phyloP scores from a whole-genome alignment of 1,140 invertebrate species.

The Sitophilus oryzae region DNA sequence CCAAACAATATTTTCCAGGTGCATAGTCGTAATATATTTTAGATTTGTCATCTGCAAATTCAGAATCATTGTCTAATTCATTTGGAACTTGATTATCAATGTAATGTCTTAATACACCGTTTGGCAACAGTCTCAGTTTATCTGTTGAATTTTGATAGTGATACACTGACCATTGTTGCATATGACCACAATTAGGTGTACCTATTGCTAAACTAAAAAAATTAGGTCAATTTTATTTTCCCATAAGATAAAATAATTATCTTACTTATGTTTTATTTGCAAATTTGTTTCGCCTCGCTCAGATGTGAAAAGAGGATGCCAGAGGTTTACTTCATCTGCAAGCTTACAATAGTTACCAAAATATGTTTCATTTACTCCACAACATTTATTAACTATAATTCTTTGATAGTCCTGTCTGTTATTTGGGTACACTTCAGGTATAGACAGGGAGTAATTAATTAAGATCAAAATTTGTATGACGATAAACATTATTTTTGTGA shows the following conservation, averaged over 20 bases:
- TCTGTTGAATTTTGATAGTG: slow-evolving; percentile 55
- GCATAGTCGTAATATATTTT: slow-evolving; percentile 62
- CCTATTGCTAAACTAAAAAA: slow-evolving; percentile 54
- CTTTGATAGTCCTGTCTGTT: too few species aligned
- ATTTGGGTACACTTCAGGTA: slow-evolving; percentile 1
- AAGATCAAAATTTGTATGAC: neutral
- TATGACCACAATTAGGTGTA: slow-evolving; percentile 61
- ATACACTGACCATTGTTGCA: slow-evolving; percentile 66
- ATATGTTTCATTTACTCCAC: slow-evolving; percentile 63
- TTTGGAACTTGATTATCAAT: slow-evolving; percentile 49
- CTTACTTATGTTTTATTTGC: slow-evolving; percentile 44
- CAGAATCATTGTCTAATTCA: slow-evolving; percentile 44
- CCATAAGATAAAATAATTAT: neutral
- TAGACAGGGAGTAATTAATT: too few species aligned
- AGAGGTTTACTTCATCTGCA: slow-evolving; percentile 55
- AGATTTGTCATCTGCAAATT: slow-evolving; percentile 47
- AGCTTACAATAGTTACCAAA: slow-evolving; percentile 59
- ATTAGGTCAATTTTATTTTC: too few species aligned
- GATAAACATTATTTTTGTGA: neutral
- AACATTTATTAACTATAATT: slow-evolving; percentile 67
- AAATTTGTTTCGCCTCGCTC: slow-evolving; percentile 51
- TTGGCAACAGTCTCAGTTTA: slow-evolving; percentile 57
- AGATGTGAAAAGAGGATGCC: slow-evolving; percentile 57
- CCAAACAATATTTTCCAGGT: slow-evolving; percentile 70
- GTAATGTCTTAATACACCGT: slow-evolving; percentile 66